Evolutionary conservation across 2,797 vertebrate genomes (phyloP).

Genomic region (Sebastes matsubarae): DNA sequence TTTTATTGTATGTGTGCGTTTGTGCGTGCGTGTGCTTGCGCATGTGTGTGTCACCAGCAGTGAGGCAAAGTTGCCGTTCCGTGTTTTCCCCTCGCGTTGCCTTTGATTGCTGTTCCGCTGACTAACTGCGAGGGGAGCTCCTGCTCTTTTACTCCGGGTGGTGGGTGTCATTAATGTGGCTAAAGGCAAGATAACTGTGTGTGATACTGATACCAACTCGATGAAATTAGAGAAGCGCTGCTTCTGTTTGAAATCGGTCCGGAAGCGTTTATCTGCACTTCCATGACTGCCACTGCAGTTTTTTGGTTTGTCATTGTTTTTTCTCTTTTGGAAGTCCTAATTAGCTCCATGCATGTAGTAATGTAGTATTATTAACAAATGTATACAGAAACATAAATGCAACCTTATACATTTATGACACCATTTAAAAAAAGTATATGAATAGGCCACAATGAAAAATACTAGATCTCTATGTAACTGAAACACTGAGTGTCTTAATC

Average conservation of each 20-base stretch:
- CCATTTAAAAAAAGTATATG: no score
- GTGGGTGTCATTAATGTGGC: conserved; percentile 73
- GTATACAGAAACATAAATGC: neutral
- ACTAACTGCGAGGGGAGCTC: conserved; percentile 84
- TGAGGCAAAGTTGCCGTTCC: conserved; percentile 72
- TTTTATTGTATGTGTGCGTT: conserved; percentile 7
- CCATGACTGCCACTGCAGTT: conserved; percentile 39
- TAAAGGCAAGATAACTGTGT: conserved; percentile 69
- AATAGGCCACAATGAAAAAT: neutral
- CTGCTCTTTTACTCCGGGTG: conserved; percentile 79
- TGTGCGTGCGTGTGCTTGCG: neutral
- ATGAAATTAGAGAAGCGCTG: conserved; percentile 68
- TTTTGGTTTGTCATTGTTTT: conserved; percentile 28
- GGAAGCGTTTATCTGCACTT: conserved; percentile 57
- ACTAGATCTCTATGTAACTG: neutral
- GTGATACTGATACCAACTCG: conserved; percentile 71
- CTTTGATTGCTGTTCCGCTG: conserved; percentile 70
- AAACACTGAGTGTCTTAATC: neutral
- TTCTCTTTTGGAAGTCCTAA: conserved; percentile 6
- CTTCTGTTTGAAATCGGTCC: conserved; percentile 64
- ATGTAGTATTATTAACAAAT: neutral
- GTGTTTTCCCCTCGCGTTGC: conserved; percentile 63
- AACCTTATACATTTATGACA: neutral
- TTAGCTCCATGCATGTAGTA: neutral
- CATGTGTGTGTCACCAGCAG: conserved; percentile 47